phyloP scores from a whole-genome alignment of 2,888 invertebrate genomes.

The Rhodophaea formosa region DNA sequence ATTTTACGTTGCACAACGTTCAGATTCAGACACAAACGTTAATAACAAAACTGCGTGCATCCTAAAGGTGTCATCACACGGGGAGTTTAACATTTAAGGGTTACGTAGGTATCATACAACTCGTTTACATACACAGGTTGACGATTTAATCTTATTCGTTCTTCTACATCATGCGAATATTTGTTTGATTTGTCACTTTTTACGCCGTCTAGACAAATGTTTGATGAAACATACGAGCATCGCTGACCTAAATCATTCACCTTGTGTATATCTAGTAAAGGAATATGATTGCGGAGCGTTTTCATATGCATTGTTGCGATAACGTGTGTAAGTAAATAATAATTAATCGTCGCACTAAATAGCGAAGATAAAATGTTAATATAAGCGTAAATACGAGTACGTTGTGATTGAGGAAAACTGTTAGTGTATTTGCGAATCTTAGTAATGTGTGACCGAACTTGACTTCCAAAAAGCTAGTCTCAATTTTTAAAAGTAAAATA shows the following conservation, averaged over 20 bases:
- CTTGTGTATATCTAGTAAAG: constrained; percentile 60
- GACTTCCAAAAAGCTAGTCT: constrained; percentile 73
- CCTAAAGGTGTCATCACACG: constrained; percentile 14
- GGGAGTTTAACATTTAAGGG: background rate
- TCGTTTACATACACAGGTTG: background rate
- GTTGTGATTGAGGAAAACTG: constrained; percentile 1
- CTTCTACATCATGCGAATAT: background rate
- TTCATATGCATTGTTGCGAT: constrained; percentile 20
- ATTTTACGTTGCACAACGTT: background rate
- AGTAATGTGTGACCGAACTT: constrained; percentile 47
- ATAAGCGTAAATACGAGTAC: constrained; percentile 5
- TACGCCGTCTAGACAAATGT: background rate
- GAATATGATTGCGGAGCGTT: constrained; percentile 57
- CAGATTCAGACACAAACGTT: background rate
- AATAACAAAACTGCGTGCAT: constrained; percentile 5
- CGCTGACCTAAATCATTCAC: background rate
- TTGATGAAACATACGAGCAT: background rate
- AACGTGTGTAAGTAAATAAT: constrained; percentile 16
- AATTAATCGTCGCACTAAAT: constrained; percentile 9
- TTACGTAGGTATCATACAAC: background rate
- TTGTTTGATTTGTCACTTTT: background rate
- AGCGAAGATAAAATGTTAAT: constrained; percentile 14
- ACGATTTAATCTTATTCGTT: background rate
- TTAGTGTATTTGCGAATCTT: constrained; percentile 18
- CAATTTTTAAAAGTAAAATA: constrained; percentile 41